These are phyloP conservation scores for Prolemur simus DNA, from an alignment of 2,113 vertebrate species.

Conservation along the genomic window DNA sequence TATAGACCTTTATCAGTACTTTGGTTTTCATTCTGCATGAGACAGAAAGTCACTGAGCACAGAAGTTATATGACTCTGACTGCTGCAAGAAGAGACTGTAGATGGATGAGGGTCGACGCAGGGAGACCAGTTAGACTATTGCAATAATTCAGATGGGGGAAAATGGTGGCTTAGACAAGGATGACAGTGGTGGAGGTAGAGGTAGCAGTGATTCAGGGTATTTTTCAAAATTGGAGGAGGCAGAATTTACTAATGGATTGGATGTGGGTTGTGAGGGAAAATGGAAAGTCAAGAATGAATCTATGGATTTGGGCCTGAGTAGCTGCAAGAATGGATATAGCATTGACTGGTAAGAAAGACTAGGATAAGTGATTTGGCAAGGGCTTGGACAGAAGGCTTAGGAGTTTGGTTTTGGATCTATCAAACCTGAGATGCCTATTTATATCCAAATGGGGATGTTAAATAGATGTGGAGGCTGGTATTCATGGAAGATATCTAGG, in stretches of 20 bases:
- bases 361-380: neutral
- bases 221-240: neutral
- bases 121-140: neutral
- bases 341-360: slow-evolving; percentile 29
- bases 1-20: neutral
- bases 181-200: neutral
- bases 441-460: neutral
- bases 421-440: slow-evolving; percentile 19
- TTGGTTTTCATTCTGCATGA: neutral
- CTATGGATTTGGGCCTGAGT: neutral
- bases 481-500: neutral
- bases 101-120: neutral
- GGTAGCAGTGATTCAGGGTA: neutral
- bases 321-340: neutral
- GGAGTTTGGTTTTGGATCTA: neutral
- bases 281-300: neutral
- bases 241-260: slow-evolving; percentile 10
- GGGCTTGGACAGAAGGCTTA: neutral
- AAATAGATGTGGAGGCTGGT: neutral
- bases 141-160: neutral
- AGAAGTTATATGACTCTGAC: neutral
- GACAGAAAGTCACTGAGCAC: neutral
- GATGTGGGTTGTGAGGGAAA: neutral
- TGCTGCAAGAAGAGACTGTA: neutral
- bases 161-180: neutral